Conservation (phyloP, 1,140 invertebrate genomes). For the Leguminivora glycinivorella region DNA sequence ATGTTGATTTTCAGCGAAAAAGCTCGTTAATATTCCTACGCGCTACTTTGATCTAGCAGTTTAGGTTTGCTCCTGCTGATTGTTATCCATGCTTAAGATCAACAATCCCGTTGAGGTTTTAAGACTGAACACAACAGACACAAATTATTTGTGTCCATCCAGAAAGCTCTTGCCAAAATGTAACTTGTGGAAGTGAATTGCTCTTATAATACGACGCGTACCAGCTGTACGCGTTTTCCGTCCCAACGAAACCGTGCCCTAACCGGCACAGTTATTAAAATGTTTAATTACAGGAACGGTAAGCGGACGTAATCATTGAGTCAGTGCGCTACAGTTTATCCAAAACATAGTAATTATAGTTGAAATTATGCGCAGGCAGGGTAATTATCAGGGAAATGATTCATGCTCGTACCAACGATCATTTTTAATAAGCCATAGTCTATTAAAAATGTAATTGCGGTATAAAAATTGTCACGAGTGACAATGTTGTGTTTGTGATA, state of each 20-base stretch:
- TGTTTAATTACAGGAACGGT: constrained; percentile 76
- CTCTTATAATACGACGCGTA: neutral
- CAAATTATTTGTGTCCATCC: no score
- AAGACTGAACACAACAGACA: no score
- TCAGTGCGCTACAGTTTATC: constrained; percentile 63
- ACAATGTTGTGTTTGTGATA: neutral
- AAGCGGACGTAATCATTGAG: constrained; percentile 62
- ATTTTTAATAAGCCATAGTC: constrained; percentile 12
- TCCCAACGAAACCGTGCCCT: constrained; percentile 5
- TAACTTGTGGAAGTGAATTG: no score
- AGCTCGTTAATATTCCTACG: no score
- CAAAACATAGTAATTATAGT: constrained; percentile 67
- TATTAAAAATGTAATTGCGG: constrained; percentile 1
- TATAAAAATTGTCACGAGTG: neutral
- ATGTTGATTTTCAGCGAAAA: no score
- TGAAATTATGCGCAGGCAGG: constrained; percentile 53
- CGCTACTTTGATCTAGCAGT: no score
- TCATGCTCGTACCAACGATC: constrained; percentile 4
- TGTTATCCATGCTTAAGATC: no score
- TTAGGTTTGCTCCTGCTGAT: no score
- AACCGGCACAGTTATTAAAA: constrained; percentile 62
- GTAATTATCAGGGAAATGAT: constrained; percentile 27
- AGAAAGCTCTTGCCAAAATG: neutral
- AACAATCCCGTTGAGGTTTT: no score
- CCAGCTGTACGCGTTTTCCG: neutral